These are phyloP conservation scores for Drosophila persimilis DNA, from an alignment of 1,140 invertebrate genomes.

Conservation along the genomic window DNA sequence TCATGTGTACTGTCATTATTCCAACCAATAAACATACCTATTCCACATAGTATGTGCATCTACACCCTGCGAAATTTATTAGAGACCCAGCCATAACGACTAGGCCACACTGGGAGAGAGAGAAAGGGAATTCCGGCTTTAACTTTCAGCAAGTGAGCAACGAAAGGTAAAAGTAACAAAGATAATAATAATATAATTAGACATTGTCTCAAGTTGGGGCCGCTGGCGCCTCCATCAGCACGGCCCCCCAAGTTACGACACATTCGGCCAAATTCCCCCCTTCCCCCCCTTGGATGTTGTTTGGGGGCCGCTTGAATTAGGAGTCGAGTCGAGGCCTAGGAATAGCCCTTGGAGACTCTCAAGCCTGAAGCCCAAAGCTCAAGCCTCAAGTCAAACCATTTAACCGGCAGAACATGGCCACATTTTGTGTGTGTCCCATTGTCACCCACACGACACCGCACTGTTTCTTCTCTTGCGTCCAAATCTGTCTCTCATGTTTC, in stretches of 20 bases:
- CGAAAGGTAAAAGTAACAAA: conserved; percentile 43
- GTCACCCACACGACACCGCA: neutral
- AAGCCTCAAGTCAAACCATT: conserved; percentile 45
- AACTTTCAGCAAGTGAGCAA: conserved; percentile 25
- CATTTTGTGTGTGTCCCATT: conserved; percentile 11
- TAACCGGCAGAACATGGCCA: conserved; percentile 47
- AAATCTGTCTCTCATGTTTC: conserved; percentile 1
- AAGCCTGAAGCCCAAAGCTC: too few species aligned
- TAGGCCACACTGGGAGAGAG: too few species aligned
- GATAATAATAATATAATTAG: conserved; percentile 52
- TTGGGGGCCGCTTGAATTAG: neutral
- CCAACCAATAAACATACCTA: conserved; percentile 30
- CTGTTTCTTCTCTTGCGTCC: neutral
- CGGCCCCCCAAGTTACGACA: conserved; percentile 33
- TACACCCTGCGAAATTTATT: too few species aligned
- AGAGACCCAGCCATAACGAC: too few species aligned
- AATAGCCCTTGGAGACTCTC: conserved; percentile 47
- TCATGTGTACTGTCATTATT: conserved; percentile 40
- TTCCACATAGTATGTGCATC: too few species aligned
- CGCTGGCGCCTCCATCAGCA: too few species aligned
- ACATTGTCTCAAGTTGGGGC: conserved; percentile 13
- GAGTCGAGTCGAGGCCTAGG: conserved; percentile 34
- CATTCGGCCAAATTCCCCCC: conserved; percentile 19
- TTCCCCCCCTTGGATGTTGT: too few species aligned
- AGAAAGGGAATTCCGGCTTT: neutral